These are phyloP conservation scores for Labeo rohita DNA, from an alignment of 2,113 vertebrate species.

Conservation along the genomic window DNA sequence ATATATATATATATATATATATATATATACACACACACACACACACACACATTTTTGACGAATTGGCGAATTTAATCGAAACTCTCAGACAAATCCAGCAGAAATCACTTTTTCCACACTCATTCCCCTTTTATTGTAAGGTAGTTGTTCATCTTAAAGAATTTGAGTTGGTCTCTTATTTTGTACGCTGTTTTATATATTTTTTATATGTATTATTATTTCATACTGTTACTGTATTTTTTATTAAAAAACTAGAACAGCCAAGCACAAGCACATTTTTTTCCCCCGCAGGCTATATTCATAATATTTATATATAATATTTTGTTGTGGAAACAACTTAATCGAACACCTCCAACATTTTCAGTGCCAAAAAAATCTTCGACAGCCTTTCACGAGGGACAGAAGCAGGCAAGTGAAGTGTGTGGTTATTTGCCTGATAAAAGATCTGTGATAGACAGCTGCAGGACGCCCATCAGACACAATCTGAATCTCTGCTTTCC, in stretches of 20 bases:
- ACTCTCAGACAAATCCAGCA: not conserved
- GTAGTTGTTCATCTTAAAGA: not conserved
- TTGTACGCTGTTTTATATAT: not conserved
- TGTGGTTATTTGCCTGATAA: conserved; percentile 46
- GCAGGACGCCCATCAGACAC: conserved; percentile 46
- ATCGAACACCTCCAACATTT: not conserved
- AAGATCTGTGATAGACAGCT: conserved; percentile 21
- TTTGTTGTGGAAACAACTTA: not conserved
- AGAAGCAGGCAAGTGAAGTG: conserved; percentile 34
- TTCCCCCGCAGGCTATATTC: too few species aligned
- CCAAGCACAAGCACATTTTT: too few species aligned
- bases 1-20: too few species aligned
- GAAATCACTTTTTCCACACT: not conserved
- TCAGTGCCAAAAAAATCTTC: not conserved
- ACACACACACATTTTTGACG: not conserved
- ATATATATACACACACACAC: too few species aligned
- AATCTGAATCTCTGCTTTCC: conserved; percentile 44
- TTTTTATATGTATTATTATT: not conserved
- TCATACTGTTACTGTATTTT: not conserved
- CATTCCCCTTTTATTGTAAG: not conserved
- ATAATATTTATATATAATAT: not conserved
- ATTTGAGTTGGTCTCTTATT: not conserved
- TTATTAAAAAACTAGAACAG: too few species aligned
- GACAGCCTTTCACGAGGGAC: not conserved
- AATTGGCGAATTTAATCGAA: not conserved